phyloP scores from a whole-genome alignment of 1,140 invertebrate genomes.

The Oncopodura yosiiana region DNA sequence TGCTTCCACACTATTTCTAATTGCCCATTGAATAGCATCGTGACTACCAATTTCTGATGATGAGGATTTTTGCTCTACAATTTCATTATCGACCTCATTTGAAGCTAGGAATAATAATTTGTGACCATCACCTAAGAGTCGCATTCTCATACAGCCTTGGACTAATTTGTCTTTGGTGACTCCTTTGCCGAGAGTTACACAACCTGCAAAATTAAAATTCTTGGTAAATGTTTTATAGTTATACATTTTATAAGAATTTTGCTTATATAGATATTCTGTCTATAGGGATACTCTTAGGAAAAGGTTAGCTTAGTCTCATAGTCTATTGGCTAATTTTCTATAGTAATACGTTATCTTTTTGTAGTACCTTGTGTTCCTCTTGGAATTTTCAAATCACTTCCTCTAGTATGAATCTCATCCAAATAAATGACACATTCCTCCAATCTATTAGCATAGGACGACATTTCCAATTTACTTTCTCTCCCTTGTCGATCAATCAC shows the following conservation, averaged over 20 bases:
- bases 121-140: slow-evolving; percentile 20
- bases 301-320: too few relatives aligned
- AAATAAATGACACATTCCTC: slow-evolving; percentile 18
- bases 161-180: slow-evolving; percentile 22
- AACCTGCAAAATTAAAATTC: slow-evolving; percentile 7
- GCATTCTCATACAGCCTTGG: slow-evolving; percentile 30
- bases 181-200: slow-evolving; percentile 23
- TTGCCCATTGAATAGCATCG: slow-evolving; percentile 26
- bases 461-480: slow-evolving; percentile 1
- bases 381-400: slow-evolving; percentile 28
- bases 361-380: not conserved
- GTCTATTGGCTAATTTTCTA: too few relatives aligned
- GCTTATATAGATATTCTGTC: too few relatives aligned
- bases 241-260: too few relatives aligned
- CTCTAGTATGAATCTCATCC: slow-evolving; percentile 27
- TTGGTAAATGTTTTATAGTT: too few relatives aligned
- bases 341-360: too few relatives aligned
- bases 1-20: slow-evolving; percentile 16
- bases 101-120: slow-evolving; percentile 14
- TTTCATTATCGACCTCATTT: slow-evolving; percentile 18
- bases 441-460: slow-evolving; percentile 2
- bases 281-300: too few relatives aligned
- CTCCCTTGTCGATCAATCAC: not conserved
- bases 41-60: not conserved
- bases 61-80: too few relatives aligned